A percentile compares a stretch with the other conserved stretches of the same genome.
Evolutionary conservation across 2,113 vertebrate genomes (phyloP).

Genomic region (Crotalus viridis): DNA sequence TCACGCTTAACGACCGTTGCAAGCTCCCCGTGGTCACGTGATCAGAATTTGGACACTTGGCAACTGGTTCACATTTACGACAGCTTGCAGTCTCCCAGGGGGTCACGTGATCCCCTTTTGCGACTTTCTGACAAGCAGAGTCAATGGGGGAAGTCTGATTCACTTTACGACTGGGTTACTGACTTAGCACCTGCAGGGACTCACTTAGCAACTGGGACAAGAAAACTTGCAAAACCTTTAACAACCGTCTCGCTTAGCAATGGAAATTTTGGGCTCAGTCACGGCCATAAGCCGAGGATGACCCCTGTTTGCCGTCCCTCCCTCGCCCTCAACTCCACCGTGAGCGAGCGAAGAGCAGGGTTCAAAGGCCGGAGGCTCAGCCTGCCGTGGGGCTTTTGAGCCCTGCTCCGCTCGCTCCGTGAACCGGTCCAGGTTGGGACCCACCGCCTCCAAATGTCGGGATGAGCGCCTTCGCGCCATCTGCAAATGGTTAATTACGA

Average conservation of each 20-base stretch:
- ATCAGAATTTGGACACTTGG: no score
- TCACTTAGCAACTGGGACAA: background rate
- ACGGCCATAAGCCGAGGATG: background rate
- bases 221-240: background rate
- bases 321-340: accelerated
- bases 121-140: background rate
- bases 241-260: background rate
- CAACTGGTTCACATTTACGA: no score
- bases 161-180: background rate
- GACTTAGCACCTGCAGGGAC: background rate
- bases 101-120: background rate
- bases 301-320: background rate
- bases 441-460: background rate
- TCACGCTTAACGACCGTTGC: no score
- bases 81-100: background rate
- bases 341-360: no score
- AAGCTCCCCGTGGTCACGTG: no score
- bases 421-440: slow-evolving; percentile 46
- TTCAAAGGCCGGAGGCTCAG: no score
- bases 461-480: slow-evolving; percentile 40
- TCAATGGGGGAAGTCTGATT: background rate
- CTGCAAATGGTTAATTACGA: slow-evolving; percentile 61
- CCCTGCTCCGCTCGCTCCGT: slow-evolving; percentile 31
- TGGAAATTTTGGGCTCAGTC: background rate
- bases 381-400: accelerated